Percentiles rank a stretch among this genome's conserved stretches.
Conservation (phyloP, 2,113 vertebrate genomes). For the Oenanthe oenanthe region DNA sequence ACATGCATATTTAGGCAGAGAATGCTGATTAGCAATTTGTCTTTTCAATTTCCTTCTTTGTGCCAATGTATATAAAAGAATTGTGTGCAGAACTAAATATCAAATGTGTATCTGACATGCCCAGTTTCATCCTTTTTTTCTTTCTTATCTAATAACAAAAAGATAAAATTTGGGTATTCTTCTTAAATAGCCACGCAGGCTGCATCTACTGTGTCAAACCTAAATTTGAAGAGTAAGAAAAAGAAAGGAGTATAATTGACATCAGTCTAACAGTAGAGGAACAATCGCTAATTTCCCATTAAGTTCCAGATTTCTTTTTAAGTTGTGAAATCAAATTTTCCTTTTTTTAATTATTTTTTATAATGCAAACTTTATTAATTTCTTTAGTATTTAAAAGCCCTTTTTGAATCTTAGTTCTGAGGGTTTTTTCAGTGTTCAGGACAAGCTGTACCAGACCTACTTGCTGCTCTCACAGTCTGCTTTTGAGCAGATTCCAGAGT, state of each 20-base stretch:
- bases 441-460: background rate
- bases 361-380: background rate
- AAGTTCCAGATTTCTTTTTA: background rate
- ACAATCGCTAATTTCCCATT: background rate
- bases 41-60: background rate
- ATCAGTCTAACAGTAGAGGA: background rate
- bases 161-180: background rate
- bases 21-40: background rate
- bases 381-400: background rate
- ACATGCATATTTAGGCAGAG: accelerated
- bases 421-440: background rate
- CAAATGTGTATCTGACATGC: background rate
- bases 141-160: background rate
- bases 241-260: background rate
- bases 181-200: background rate
- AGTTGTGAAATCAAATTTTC: background rate
- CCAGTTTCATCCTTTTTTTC: background rate
- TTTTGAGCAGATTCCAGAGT: background rate
- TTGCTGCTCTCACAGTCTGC: background rate
- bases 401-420: background rate
- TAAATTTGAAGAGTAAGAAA: background rate
- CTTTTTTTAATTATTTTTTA: background rate
- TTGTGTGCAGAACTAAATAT: background rate
- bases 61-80: background rate
- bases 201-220: background rate